Evolutionary conservation across 2,888 invertebrate species (phyloP), one percentile per base, ranked within the genome.

Genomic region (Lycia hirtaria): DNA sequence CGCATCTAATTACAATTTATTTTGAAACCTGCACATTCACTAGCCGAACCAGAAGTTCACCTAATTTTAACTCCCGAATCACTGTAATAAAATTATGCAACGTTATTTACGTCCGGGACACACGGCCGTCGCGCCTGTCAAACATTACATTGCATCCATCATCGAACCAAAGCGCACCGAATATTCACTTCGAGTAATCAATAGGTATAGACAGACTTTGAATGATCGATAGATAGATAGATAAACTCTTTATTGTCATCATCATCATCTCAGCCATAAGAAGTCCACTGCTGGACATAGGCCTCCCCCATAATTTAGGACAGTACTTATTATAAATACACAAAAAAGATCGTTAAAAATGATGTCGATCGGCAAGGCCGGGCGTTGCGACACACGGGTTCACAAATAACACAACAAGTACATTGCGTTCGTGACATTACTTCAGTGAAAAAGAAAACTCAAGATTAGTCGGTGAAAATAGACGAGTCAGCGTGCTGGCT

Each of bases 61-160:
- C 52, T 52, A 51, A 47, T 40, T 51, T 48, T 52, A 44, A n/a
- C 59, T 51, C 32, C 40, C 43, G 7, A 57, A 44, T 28, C 48
- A 48, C 41, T 54, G 50, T 55, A 52, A n/a, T n/a, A n/a, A n/a
- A n/a, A 57, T 56, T 47, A 51, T 47, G 45, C 47, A 44, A 49
- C 49, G 56, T 38, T 59, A 60, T 62, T 64, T 57, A 43, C 48
- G 59, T 44, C 33, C 38, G 61, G 45, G 57, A 68, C 67, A 72
- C 69, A 68, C 68, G 59, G 69, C 45, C 67, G 58, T 56, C 54
- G 44, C 66, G 67, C 19, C 65, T 71, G 71, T 71, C 74, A 66
- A 66, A 54, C 59, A 45, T 71, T 73, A 75, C 73, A 72, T 70
- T 69, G 69, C 64, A 56, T 66, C 70, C 68, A 67, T 75, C 75